Conservation (phyloP, 2,888 invertebrate genomes). For the Pharmacophagus antenor region DNA sequence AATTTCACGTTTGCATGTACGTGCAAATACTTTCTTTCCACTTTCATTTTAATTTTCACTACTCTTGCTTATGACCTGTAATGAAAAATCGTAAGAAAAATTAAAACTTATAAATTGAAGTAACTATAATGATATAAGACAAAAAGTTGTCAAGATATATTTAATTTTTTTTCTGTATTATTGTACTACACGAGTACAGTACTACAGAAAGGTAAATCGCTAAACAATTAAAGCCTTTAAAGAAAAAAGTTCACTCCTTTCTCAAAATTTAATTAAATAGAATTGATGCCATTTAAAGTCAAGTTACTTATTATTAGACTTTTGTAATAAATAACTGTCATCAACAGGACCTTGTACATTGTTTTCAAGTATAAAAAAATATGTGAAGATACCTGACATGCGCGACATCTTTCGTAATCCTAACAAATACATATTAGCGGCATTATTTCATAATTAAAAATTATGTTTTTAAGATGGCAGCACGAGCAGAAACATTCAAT, state of each 20-base stretch:
- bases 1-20: neutral
- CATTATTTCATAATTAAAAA: neutral
- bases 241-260: too few relatives aligned
- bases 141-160: neutral
- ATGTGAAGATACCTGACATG: neutral
- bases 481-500: neutral
- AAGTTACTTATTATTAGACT: neutral
- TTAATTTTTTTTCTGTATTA: too few relatives aligned
- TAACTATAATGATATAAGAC: neutral
- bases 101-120: neutral
- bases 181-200: too few relatives aligned
- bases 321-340: too few relatives aligned
- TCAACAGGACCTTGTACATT: too few relatives aligned
- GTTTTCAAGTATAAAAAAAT: neutral
- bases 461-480: conserved; percentile 6
- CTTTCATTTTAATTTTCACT: neutral
- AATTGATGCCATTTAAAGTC: too few relatives aligned
- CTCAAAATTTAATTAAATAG: too few relatives aligned
- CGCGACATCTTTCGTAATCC: conserved; percentile 2
- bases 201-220: too few relatives aligned
- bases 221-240: too few relatives aligned
- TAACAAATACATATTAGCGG: neutral
- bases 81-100: too few relatives aligned
- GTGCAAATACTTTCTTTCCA: neutral
- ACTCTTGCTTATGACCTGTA: neutral